Conservation (phyloP, 1,140 invertebrate genomes). For the Sinonovacula constricta region DNA sequence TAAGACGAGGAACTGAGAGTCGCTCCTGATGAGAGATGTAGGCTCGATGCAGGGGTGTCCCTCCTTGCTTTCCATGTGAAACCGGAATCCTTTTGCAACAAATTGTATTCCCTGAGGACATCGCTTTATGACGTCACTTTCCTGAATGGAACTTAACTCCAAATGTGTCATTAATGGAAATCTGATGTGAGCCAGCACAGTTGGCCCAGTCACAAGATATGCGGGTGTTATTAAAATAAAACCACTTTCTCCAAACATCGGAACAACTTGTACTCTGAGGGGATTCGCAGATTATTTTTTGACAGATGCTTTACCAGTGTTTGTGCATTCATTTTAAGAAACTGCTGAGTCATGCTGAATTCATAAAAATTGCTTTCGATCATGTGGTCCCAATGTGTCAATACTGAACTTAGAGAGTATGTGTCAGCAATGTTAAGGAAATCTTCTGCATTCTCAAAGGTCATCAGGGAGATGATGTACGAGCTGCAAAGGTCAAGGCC, state of each 20-base stretch:
- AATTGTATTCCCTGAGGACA: slow-evolving; percentile 64
- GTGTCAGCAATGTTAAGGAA: slow-evolving; percentile 75
- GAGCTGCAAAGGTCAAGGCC: slow-evolving; percentile 75
- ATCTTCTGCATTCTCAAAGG: slow-evolving; percentile 74
- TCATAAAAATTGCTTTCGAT: slow-evolving; percentile 73
- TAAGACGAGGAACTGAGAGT: slow-evolving; percentile 67
- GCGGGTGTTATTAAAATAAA: slow-evolving; percentile 61
- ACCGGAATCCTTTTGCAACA: slow-evolving; percentile 70
- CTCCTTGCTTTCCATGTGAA: slow-evolving; percentile 69
- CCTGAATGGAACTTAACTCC: slow-evolving; percentile 64
- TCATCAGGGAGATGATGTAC: slow-evolving; percentile 75
- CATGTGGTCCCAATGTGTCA: slow-evolving; percentile 72
- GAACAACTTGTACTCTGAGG: slow-evolving; percentile 82
- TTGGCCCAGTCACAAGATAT: slow-evolving; percentile 57
- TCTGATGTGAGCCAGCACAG: slow-evolving; percentile 66
- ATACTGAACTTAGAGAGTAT: slow-evolving; percentile 73
- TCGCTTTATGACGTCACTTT: slow-evolving; percentile 70
- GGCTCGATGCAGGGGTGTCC: slow-evolving; percentile 74
- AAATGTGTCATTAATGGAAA: slow-evolving; percentile 74
- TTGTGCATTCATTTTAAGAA: slow-evolving; percentile 69
- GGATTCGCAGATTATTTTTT: slow-evolving; percentile 63
- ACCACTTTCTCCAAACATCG: slow-evolving; percentile 73
- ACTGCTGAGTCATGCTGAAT: slow-evolving; percentile 71
- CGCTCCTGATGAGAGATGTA: slow-evolving; percentile 65
- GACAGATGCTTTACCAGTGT: slow-evolving; percentile 67